Base-by-base conservation (phyloP, 2,888 invertebrate species). In the Limenitis camilla region DNA sequence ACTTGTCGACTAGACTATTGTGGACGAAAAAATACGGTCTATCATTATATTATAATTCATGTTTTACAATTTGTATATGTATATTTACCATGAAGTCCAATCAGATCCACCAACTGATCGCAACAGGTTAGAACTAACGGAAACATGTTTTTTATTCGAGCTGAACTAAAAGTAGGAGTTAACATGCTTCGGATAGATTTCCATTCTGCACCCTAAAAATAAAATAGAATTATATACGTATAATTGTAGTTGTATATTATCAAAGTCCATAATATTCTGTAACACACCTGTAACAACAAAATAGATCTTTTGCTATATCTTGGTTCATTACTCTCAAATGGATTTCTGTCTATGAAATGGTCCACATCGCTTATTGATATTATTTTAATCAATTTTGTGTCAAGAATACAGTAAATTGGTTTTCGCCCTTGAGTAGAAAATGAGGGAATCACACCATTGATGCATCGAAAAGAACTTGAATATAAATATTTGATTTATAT, bases 321-420 rank as follows among this genome's bases (percentile, higher is more conserved):
- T 45, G 45, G 28, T 36, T 45, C 30, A 11, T 38, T 45, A 8
- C 28, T 45, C 36, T 10, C 5, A 5, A 30, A 1, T 9, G 36
- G 0, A 11, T 9, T 30, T 31, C 89, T 71, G 55, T 90, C 89
- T 8, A 86, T 78, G 61, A 91, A 91, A 68, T 89, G 75, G 48
- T 91, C 90, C 65, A 89, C 90, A 62, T 91, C 90, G 49, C 89
- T 81, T 19, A 90, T 87, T 52, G 87, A 78, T 6, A 91, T 71
- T 38, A 82, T 78, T 68, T 90, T 90, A 6, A 91, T 87, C 9
- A 91, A 65, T 8, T 91, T 90, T 5, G 88, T 81, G 66, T 91
- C 90, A 5, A 35, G 35, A 29, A 45, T 35, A 45, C 28, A 5
- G 11, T 45, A 45, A 1, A 10, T 4, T 8, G 45, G 36, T 29